phyloP scores from a whole-genome alignment of 1,140 invertebrate genomes.

The Stegodyphus mimosarum region DNA sequence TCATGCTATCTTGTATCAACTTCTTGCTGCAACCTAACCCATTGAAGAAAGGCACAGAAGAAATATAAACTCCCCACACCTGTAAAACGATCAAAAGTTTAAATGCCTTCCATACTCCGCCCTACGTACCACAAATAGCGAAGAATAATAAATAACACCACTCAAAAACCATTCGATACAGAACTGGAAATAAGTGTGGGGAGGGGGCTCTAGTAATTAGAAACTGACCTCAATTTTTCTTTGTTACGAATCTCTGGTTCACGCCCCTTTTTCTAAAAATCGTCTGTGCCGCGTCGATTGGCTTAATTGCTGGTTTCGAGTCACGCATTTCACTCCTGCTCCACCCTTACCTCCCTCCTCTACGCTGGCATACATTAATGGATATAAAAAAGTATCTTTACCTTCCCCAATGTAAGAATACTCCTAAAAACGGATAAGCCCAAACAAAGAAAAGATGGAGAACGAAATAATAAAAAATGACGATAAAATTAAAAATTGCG shows the following conservation, averaged over 20 bases:
- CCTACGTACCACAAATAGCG: neutral
- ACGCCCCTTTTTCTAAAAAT: conserved; percentile 36
- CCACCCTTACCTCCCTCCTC: conserved; percentile 7
- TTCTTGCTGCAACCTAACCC: too few relatives aligned
- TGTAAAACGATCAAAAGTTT: conserved; percentile 32
- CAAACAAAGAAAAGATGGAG: conserved; percentile 31
- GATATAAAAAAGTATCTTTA: neutral
- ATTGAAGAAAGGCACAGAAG: too few relatives aligned
- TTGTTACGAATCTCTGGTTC: conserved; percentile 24
- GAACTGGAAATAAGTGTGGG: conserved; percentile 19
- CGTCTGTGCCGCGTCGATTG: conserved; percentile 42
- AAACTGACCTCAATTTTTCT: conserved; percentile 43
- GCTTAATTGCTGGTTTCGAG: conserved; percentile 43
- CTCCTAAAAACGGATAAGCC: conserved; percentile 1
- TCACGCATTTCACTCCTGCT: conserved; percentile 47
- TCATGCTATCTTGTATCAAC: too few relatives aligned
- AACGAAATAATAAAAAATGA: conserved; percentile 1
- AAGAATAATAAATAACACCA: conserved; percentile 6
- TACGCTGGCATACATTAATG: neutral
- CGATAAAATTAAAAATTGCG: conserved; percentile 17
- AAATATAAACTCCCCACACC: neutral
- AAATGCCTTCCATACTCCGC: conserved; percentile 8
- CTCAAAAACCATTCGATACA: conserved; percentile 23
- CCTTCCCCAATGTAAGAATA: neutral
- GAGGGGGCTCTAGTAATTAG: conserved; percentile 31